Evolutionary conservation across 2,113 vertebrate genomes (phyloP).

Genomic region (Pterocles burchelli): DNA sequence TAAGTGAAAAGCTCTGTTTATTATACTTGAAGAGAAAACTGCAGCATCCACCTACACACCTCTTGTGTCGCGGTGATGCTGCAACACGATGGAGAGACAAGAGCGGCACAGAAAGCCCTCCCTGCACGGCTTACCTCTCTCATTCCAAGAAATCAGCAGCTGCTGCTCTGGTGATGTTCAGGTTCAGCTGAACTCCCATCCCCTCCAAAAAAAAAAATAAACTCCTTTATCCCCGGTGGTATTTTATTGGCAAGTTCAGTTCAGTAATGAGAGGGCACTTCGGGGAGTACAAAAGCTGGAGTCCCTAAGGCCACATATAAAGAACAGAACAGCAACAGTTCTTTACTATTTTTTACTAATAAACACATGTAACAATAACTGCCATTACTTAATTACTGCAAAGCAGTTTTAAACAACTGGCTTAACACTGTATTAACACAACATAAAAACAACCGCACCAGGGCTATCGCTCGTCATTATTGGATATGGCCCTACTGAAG

Average conservation of each 20-base stretch:
- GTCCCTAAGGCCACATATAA: conserved; percentile 19
- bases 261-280: conserved; percentile 31
- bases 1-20: not conserved
- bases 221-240: not conserved
- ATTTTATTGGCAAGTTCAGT: conserved; percentile 38
- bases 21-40: not conserved
- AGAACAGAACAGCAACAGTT: conserved; percentile 34
- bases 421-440: conserved; percentile 67
- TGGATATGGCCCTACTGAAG: conserved; percentile 26
- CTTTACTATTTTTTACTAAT: conserved; percentile 54
- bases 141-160: not conserved
- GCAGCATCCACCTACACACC: not conserved
- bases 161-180: not conserved
- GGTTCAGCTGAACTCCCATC: conserved; percentile 1
- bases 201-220: not conserved
- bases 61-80: not conserved
- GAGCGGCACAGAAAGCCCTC: not conserved
- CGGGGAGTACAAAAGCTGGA: conserved; percentile 38
- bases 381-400: conserved; percentile 60
- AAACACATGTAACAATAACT: conserved; percentile 53
- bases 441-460: conserved; percentile 50
- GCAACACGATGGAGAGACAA: rapidly evolving
- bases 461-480: conserved; percentile 18
- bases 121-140: not conserved
- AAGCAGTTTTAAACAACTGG: conserved; percentile 67